Conservation (phyloP, 1,140 invertebrate genomes). For the Drosophila ogumai region DNA sequence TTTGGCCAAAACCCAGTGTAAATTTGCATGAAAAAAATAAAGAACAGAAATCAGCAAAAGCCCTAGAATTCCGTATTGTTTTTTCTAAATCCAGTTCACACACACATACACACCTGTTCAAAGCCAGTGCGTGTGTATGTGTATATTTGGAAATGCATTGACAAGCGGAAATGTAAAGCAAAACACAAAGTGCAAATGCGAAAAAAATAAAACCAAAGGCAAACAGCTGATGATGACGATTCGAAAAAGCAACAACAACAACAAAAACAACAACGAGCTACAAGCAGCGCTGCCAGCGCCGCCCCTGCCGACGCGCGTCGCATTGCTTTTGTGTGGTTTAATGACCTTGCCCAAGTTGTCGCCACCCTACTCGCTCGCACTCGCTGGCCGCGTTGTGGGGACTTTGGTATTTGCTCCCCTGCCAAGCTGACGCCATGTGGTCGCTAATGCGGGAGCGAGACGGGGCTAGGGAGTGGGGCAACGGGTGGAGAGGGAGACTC, state of each 20-base stretch:
- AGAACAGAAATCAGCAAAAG: slow-evolving; percentile 23
- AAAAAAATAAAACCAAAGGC: slow-evolving; percentile 32
- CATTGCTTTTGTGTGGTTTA: slow-evolving; percentile 73
- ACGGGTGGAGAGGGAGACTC: not conserved
- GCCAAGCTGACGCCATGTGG: slow-evolving; percentile 73
- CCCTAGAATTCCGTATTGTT: slow-evolving; percentile 28
- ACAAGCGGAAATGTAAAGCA: slow-evolving; percentile 73
- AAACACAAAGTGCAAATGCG: slow-evolving; percentile 63
- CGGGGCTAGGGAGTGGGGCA: slow-evolving; percentile 4
- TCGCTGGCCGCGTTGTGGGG: slow-evolving; percentile 5
- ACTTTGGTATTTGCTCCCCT: slow-evolving; percentile 62
- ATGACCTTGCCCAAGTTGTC: slow-evolving; percentile 80
- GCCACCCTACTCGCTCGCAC: slow-evolving; percentile 38
- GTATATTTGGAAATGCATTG: slow-evolving; percentile 61
- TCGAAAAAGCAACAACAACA: slow-evolving; percentile 31
- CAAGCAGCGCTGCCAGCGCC: slow-evolving; percentile 31
- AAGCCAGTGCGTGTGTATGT: slow-evolving; percentile 10
- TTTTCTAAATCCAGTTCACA: slow-evolving; percentile 36
- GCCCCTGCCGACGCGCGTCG: slow-evolving; percentile 8
- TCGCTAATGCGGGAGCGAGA: slow-evolving; percentile 23
- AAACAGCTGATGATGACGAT: slow-evolving; percentile 18
- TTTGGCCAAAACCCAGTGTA: not conserved
- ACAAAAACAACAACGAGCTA: slow-evolving; percentile 45
- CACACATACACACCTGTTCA: slow-evolving; percentile 7
- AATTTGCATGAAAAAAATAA: slow-evolving; percentile 12